Percentiles rank a stretch among this genome's conserved stretches.
phyloP scores from a whole-genome alignment of 2,888 invertebrate genomes.

The Lutraria lutraria region DNA sequence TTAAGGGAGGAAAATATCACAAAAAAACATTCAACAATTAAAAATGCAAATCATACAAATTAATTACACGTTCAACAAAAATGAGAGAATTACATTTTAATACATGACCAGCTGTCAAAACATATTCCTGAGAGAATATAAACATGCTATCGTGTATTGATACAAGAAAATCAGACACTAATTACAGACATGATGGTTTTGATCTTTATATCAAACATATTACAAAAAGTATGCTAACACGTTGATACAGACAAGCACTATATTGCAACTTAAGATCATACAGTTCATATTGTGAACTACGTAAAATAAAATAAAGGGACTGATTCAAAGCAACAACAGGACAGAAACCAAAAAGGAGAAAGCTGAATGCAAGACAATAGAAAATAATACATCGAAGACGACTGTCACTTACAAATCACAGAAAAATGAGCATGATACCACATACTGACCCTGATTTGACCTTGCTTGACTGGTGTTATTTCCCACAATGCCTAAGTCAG shows the following conservation, averaged over 20 bases:
- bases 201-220: not conserved
- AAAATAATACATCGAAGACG: conserved; percentile 28
- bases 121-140: not conserved
- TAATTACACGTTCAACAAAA: not conserved
- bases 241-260: not conserved
- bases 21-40: not conserved
- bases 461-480: conserved; percentile 69
- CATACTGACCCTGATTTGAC: conserved; percentile 66
- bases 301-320: not conserved
- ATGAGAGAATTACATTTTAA: not conserved
- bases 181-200: not conserved
- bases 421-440: conserved; percentile 27
- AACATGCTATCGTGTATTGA: not conserved
- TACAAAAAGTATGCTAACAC: not conserved
- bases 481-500: conserved; percentile 56
- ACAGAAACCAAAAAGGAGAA: conserved; percentile 31
- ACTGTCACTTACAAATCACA: conserved; percentile 37
- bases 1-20: not conserved
- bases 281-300: not conserved
- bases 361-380: conserved; percentile 43
- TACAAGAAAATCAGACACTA: not conserved
- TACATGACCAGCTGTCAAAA: not conserved
- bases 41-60: not conserved
- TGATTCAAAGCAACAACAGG: not conserved
- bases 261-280: not conserved